These are phyloP conservation scores for Teinopalpus imperialis DNA, from an alignment of 2,888 invertebrate species.

Conservation along the genomic window DNA sequence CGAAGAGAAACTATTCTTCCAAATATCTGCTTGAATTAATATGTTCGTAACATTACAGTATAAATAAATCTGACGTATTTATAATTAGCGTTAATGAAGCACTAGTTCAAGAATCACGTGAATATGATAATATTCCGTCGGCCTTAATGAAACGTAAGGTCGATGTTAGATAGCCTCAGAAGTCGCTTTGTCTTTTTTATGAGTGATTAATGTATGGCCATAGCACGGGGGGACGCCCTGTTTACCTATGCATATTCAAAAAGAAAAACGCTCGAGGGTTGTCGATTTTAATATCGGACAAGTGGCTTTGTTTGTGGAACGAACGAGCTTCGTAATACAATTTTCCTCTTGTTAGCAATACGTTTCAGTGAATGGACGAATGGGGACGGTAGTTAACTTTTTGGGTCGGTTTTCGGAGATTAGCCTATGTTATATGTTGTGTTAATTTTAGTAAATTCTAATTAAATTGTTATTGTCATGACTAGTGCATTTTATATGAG, in stretches of 20 bases:
- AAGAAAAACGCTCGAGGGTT: constrained; percentile 37
- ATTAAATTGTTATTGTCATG: too few species aligned
- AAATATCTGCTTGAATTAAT: too few species aligned
- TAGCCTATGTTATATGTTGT: too few species aligned
- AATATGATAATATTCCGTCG: constrained; percentile 26
- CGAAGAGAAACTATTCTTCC: too few species aligned
- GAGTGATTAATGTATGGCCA: constrained; percentile 71
- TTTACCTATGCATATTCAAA: constrained; percentile 64
- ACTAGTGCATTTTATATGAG: too few species aligned
- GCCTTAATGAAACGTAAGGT: constrained; percentile 56
- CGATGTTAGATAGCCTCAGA: constrained; percentile 67
- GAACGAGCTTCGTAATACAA: constrained; percentile 26
- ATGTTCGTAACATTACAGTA: too few species aligned
- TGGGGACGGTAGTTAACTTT: too few species aligned
- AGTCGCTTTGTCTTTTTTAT: constrained; percentile 79
- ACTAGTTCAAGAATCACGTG: constrained; percentile 22
- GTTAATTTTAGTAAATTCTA: too few species aligned
- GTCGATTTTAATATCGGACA: constrained; percentile 37
- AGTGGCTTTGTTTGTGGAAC: constrained; percentile 28
- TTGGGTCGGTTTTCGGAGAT: too few species aligned
- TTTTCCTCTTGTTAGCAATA: constrained; percentile 2
- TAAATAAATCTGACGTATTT: too few species aligned
- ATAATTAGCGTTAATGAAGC: too few species aligned
- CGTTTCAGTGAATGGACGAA: too few species aligned
- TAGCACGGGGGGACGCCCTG: constrained; percentile 38